phyloP scores from a whole-genome alignment of 64 coral and sea anemone species.

The Actinia tenebrosa region DNA sequence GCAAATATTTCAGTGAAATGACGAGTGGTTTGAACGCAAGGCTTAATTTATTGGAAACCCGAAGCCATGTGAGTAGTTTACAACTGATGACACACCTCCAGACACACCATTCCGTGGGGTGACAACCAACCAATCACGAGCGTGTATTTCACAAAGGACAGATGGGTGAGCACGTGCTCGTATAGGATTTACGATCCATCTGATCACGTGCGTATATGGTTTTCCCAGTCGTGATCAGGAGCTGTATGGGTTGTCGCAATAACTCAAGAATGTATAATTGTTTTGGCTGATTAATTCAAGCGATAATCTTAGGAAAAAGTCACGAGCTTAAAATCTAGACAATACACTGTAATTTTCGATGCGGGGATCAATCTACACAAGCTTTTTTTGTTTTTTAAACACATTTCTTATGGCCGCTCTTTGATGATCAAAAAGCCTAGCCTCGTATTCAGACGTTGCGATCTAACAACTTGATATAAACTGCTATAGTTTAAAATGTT shows the following conservation, averaged over 20 bases:
- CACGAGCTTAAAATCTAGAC: not conserved
- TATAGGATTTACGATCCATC: not conserved
- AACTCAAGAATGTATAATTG: not conserved
- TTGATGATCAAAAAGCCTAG: no score
- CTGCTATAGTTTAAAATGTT: no score
- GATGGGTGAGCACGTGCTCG: slow-evolving; percentile 6
- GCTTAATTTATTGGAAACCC: not conserved
- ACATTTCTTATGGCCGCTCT: no score
- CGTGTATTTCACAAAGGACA: not conserved
- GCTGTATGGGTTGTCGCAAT: not conserved
- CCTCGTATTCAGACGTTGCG: no score
- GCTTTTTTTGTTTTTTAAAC: not conserved
- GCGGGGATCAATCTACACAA: no score
- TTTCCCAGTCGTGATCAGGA: not conserved
- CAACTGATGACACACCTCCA: slow-evolving; percentile 11
- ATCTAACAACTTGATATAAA: no score
- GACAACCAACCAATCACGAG: not conserved
- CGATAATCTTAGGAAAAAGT: not conserved
- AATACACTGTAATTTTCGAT: not conserved
- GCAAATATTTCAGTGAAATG: not conserved
- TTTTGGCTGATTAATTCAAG: not conserved
- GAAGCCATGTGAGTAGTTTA: not conserved
- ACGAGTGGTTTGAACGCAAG: not conserved
- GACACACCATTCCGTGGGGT: slow-evolving; percentile 3
- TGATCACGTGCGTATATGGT: not conserved